A percentile compares a stretch with the other conserved stretches of the same genome.
Conservation (phyloP, 2,113 vertebrate genomes). For the Lasiurus borealis region DNA sequence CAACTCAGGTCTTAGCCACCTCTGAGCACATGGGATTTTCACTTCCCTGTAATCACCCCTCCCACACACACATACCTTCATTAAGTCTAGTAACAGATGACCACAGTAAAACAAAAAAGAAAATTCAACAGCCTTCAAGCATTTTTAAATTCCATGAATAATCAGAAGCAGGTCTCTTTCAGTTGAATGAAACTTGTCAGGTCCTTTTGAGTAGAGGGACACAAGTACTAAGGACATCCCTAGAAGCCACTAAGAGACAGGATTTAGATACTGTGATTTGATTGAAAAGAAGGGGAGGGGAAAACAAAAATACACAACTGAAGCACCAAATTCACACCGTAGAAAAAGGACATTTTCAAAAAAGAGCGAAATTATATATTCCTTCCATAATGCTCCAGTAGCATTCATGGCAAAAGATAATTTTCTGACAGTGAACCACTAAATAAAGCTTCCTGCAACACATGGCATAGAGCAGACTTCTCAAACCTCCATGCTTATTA, state of each 20-base stretch:
- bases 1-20: not conserved
- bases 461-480: not conserved
- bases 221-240: not conserved
- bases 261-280: not conserved
- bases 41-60: not conserved
- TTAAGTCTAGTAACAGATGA: not conserved
- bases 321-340: not conserved
- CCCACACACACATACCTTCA: not conserved
- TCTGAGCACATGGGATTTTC: not conserved
- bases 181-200: not conserved
- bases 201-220: not conserved
- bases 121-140: not conserved
- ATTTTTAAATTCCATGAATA: not conserved
- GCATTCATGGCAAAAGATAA: constrained; percentile 9
- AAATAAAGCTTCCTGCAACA: constrained; percentile 55
- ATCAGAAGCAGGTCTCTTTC: constrained; percentile 16
- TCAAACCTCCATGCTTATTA: constrained; percentile 65
- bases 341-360: not conserved
- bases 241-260: not conserved
- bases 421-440: constrained; percentile 65
- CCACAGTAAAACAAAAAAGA: not conserved
- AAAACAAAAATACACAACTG: not conserved
- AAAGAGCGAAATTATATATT: not conserved
- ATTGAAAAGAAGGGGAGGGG: not conserved
- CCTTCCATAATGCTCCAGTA: not conserved